Evolutionary conservation across 2,888 invertebrate species (phyloP).

Genomic region (Plemyria rubiginata): DNA sequence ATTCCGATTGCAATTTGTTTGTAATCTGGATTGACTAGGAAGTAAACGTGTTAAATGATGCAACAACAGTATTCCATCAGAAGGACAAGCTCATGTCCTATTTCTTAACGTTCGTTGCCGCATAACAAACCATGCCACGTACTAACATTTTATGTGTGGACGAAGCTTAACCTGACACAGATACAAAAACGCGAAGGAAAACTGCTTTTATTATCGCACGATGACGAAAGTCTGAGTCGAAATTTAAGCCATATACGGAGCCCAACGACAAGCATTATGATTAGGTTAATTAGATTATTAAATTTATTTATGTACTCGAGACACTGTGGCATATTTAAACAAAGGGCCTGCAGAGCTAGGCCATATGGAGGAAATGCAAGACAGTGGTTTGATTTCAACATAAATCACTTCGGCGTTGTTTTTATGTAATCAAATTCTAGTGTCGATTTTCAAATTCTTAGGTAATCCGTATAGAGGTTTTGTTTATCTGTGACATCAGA

Average conservation of each 20-base stretch:
- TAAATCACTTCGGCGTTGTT: no score
- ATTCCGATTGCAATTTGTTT: not conserved
- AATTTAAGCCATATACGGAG: not conserved
- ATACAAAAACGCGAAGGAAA: not conserved
- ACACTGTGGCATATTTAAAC: slow-evolving; percentile 21
- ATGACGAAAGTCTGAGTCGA: slow-evolving; percentile 6
- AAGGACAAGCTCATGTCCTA: not conserved
- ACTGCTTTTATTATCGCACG: not conserved
- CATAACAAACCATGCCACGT: not conserved
- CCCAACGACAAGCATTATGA: slow-evolving; percentile 14
- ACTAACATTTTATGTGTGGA: not conserved
- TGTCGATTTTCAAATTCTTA: no score
- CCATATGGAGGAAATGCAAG: not conserved
- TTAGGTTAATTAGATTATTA: slow-evolving; percentile 13
- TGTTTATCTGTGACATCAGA: no score
- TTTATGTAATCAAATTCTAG: no score
- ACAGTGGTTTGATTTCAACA: not conserved
- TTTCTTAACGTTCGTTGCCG: not conserved
- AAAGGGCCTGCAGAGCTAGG: not conserved
- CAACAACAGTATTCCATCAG: not conserved
- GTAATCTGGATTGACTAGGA: no score
- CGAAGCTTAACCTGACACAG: not conserved
- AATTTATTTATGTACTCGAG: slow-evolving; percentile 7
- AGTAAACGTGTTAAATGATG: no score
- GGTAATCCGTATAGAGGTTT: no score